These are phyloP conservation scores for Athetis lepigone DNA, from an alignment of 2,888 invertebrate species.

Conservation along the genomic window DNA sequence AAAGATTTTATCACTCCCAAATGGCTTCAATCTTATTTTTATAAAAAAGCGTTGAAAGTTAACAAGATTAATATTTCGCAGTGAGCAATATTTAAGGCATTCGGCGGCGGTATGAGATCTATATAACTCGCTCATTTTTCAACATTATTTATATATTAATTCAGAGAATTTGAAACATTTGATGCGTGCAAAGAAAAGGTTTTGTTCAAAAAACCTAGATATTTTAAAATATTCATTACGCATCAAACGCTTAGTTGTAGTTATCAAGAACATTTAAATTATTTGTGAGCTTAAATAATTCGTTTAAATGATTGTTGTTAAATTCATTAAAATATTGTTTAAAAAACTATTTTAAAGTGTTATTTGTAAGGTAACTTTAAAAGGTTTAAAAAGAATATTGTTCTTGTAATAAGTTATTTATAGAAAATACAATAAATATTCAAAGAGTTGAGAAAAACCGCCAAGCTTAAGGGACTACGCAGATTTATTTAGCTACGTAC, in stretches of 20 bases:
- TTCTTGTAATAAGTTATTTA: too few relatives aligned
- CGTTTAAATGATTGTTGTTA: slow-evolving; percentile 10
- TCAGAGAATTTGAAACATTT: slow-evolving; percentile 17
- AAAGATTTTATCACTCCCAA: slow-evolving; percentile 14
- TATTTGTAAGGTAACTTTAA: too few relatives aligned
- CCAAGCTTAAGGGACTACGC: too few relatives aligned
- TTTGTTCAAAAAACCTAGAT: slow-evolving; percentile 1
- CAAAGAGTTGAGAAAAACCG: too few relatives aligned
- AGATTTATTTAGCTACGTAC: too few relatives aligned
- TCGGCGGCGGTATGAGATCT: slow-evolving; percentile 3
- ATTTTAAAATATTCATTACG: background rate
- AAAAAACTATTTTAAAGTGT: too few relatives aligned
- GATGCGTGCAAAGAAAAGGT: background rate
- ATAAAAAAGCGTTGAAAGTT: slow-evolving; percentile 1
- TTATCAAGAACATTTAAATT: slow-evolving; percentile 10
- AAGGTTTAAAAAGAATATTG: too few relatives aligned
- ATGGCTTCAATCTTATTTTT: background rate
- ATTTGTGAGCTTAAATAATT: slow-evolving; percentile 11
- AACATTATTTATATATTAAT: slow-evolving; percentile 12
- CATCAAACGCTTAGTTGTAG: slow-evolving; percentile 1
- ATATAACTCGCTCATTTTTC: slow-evolving; percentile 22
- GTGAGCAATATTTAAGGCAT: slow-evolving; percentile 18
- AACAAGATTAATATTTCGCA: slow-evolving; percentile 1
- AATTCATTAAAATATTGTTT: slow-evolving; percentile 18
- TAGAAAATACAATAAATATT: too few relatives aligned